These are phyloP conservation scores for Microtus agrestis DNA, from an alignment of 2,797 vertebrate species.

Conservation along the genomic window DNA sequence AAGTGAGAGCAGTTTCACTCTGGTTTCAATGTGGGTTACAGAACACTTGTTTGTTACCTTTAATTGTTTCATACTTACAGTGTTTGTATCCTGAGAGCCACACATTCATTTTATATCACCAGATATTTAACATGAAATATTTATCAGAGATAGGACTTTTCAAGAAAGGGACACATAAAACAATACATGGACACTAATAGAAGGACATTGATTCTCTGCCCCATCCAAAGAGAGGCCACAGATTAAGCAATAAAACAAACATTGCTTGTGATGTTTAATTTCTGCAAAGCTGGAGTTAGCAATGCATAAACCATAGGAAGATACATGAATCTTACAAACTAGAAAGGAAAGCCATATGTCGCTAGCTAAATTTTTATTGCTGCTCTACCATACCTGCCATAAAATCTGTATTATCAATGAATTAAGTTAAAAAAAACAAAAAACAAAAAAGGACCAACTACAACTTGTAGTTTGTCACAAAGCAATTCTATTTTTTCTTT, in stretches of 20 bases:
- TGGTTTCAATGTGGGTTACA: slow-evolving; percentile 1
- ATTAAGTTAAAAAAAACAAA: slow-evolving; percentile 30
- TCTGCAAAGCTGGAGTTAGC: slow-evolving; percentile 73
- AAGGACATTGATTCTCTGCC: slow-evolving; percentile 81
- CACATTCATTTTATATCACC: slow-evolving; percentile 59
- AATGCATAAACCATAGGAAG: slow-evolving; percentile 68
- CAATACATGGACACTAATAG: slow-evolving; percentile 70
- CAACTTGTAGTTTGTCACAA: slow-evolving; percentile 5
- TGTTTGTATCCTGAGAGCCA: slow-evolving; percentile 31
- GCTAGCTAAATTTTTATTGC: slow-evolving; percentile 70
- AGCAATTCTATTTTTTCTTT: not conserved
- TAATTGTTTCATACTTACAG: not conserved
- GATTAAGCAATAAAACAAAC: slow-evolving; percentile 83
- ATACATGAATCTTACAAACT: slow-evolving; percentile 78
- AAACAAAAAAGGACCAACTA: not conserved
- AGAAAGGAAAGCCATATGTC: slow-evolving; percentile 64
- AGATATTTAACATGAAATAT: slow-evolving; percentile 68
- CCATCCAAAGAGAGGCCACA: slow-evolving; percentile 71
- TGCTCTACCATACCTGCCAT: slow-evolving; percentile 6
- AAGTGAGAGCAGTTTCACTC: not conserved
- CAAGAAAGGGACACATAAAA: slow-evolving; percentile 75
- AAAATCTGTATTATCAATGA: slow-evolving; percentile 56
- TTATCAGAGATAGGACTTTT: slow-evolving; percentile 66
- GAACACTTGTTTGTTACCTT: slow-evolving; percentile 33
- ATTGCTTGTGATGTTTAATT: slow-evolving; percentile 62